Conservation (phyloP, 2,888 invertebrate species). For the Calameuta pallipes region DNA sequence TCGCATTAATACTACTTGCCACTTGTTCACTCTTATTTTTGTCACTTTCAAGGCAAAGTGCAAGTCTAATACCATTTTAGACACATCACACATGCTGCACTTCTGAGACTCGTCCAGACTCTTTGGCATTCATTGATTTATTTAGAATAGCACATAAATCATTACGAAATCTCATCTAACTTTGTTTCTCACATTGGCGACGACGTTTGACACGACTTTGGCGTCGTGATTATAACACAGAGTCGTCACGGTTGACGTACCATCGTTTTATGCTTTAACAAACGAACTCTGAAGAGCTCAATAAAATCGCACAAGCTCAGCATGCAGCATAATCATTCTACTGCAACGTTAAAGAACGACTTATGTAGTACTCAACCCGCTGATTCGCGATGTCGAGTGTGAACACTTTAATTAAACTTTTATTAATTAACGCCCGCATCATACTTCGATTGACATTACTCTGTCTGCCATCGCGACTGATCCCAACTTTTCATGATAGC, state of each 20-base stretch:
- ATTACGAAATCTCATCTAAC: conserved; percentile 34
- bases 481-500: neutral
- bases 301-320: neutral
- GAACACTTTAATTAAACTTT: conserved; percentile 1
- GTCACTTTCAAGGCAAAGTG: neutral
- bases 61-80: neutral
- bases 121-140: conserved; percentile 1
- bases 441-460: neutral
- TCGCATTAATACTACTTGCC: neutral
- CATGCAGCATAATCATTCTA: neutral
- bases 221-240: neutral
- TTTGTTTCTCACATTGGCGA: conserved; percentile 35
- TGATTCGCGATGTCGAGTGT: neutral
- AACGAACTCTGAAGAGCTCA: neutral
- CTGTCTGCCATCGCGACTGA: neutral
- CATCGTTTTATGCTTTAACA: neutral
- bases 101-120: neutral
- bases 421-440: neutral
- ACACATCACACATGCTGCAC: neutral
- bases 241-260: neutral
- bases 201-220: conserved; percentile 3
- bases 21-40: neutral
- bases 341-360: neutral
- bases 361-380: neutral
- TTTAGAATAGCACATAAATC: neutral